Percentiles rank a stretch among this genome's conserved stretches.
These are phyloP conservation scores for Hyposmocoma kahamanoa DNA, from an alignment of 1,140 invertebrate species.

Conservation along the genomic window DNA sequence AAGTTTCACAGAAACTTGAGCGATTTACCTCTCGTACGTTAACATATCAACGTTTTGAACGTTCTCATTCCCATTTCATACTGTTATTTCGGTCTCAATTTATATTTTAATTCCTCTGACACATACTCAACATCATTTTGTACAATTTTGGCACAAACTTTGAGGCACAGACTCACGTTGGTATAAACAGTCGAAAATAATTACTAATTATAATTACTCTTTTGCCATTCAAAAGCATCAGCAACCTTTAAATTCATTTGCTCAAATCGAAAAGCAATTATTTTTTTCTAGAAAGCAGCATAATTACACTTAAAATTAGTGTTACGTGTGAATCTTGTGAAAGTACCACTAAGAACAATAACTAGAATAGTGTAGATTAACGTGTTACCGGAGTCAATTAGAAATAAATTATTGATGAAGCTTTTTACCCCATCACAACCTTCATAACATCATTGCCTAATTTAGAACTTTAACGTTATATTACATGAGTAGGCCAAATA, in stretches of 20 bases:
- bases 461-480: no score
- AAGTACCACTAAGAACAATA: conserved; percentile 59
- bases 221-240: neutral
- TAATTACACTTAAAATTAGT: neutral
- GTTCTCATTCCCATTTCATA: conserved; percentile 15
- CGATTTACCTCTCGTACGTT: conserved; percentile 17
- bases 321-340: conserved; percentile 16
- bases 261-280: conserved; percentile 54
- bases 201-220: conserved; percentile 4
- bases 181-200: no score
- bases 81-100: neutral
- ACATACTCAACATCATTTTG: no score
- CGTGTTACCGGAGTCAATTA: conserved; percentile 59
- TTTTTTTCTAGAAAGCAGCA: conserved; percentile 8
- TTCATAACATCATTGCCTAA: no score
- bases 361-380: conserved; percentile 38
- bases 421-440: no score
- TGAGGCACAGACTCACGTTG: no score
- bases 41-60: conserved; percentile 36
- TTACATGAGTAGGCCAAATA: no score
- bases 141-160: no score
- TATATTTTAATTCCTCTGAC: no score
- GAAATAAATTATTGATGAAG: no score
- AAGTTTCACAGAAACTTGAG: conserved; percentile 22
- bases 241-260: conserved; percentile 27